Percentiles rank a stretch among this genome's conserved stretches.
Evolutionary conservation across 2,888 invertebrate genomes (phyloP).

Genomic region (Deilephila porcellus): DNA sequence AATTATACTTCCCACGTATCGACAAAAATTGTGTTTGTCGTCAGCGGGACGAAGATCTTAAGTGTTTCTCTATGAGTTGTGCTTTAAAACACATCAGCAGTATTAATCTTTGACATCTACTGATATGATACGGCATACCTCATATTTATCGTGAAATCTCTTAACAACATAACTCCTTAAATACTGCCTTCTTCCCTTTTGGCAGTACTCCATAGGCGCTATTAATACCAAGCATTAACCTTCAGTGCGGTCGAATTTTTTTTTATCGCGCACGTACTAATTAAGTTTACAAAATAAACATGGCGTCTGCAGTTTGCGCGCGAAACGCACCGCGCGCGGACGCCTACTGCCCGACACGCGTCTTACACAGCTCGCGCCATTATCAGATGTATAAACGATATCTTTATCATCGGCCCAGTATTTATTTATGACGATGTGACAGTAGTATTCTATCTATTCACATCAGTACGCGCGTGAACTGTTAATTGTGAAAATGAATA

Average conservation of each 20-base stretch:
- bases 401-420: slow-evolving; percentile 57
- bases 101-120: too few relatives aligned
- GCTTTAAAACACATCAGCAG: too few relatives aligned
- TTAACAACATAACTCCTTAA: too few relatives aligned
- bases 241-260: background rate
- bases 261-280: slow-evolving; percentile 17
- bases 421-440: slow-evolving; percentile 51
- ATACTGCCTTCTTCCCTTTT: too few relatives aligned
- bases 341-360: slow-evolving; percentile 51
- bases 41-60: too few relatives aligned
- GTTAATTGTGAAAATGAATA: slow-evolving; percentile 55
- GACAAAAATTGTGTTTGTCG: too few relatives aligned
- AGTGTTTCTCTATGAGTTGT: too few relatives aligned
- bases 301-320: slow-evolving; percentile 47
- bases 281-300: slow-evolving; percentile 43
- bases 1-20: too few relatives aligned
- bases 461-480: slow-evolving; percentile 41
- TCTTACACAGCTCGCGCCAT: slow-evolving; percentile 43
- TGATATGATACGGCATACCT: too few relatives aligned
- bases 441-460: slow-evolving; percentile 48
- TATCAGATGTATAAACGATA: slow-evolving; percentile 64
- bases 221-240: background rate
- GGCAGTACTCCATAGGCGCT: too few relatives aligned
- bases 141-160: too few relatives aligned
- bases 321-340: slow-evolving; percentile 56